Evolutionary conservation across 2,888 invertebrate genomes (phyloP).

Genomic region (Blastobasis lacticolella): DNA sequence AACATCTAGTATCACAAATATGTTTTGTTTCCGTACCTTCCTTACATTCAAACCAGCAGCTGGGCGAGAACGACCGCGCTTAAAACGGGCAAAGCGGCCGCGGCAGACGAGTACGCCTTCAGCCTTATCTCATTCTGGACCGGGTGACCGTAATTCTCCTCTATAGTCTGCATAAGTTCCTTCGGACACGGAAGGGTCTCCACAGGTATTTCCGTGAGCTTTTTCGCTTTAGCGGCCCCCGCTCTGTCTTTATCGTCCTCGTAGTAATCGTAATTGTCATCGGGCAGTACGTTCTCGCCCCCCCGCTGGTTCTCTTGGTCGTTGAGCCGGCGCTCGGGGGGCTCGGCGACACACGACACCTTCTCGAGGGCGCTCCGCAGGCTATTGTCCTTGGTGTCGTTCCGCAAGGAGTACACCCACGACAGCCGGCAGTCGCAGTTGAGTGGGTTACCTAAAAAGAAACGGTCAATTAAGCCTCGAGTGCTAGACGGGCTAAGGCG

Average conservation of each 20-base stretch:
- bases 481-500: neutral
- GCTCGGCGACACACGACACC: conserved; percentile 79
- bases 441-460: conserved; percentile 83
- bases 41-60: conserved; percentile 4
- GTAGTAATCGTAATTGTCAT: conserved; percentile 59
- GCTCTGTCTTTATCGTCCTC: conserved; percentile 46
- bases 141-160: conserved; percentile 60
- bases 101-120: conserved; percentile 52
- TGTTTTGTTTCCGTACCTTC: conserved; percentile 9
- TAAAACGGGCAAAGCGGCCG: conserved; percentile 27
- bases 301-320: conserved; percentile 37
- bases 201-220: conserved; percentile 53
- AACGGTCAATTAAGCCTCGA: conserved; percentile 18
- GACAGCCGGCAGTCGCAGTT: conserved; percentile 88
- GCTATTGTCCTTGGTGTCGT: conserved; percentile 81
- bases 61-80: conserved; percentile 23
- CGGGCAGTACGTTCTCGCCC: conserved; percentile 40
- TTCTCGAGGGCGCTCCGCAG: conserved; percentile 81
- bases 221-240: conserved; percentile 42
- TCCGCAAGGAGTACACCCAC: conserved; percentile 84
- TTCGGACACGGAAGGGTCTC: conserved; percentile 64
- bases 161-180: conserved; percentile 58
- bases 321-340: conserved; percentile 41
- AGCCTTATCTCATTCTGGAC: conserved; percentile 65
- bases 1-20: conserved; percentile 21